Evolutionary conservation across 92 coral and sea anemone genomes (phyloP), one percentile per base, ranked within the genome.

Genomic region (Actinostola sp.): DNA sequence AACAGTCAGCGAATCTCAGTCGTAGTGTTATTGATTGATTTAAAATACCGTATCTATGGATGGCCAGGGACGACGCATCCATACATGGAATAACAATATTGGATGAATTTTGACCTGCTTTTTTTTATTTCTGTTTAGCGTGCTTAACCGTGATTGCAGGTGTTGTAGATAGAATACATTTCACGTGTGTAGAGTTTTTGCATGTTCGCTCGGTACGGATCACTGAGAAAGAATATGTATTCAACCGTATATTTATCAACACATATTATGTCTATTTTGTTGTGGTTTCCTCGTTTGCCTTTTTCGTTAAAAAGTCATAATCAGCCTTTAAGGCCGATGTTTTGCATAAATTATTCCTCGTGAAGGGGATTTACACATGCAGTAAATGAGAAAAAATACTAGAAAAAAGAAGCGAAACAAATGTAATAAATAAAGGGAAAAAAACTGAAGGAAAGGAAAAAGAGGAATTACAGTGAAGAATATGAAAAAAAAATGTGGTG

Each of bases 231-330:
- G n/a, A n/a, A n/a, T n/a, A 67, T 23, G 42, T 48, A 65, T 45
- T 12, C 11, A 24, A 30, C 8, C 23, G 29, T 62, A 7, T 35
- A 34, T 62, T 35, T 62, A 36, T 36, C 33, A 62, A 62, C 31
- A 62, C 31, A 36, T 7, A 62, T 38, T 62, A 24, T 16, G 2
- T 48, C 46, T 17, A 9, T 62, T 20, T 35, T 35, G 16, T 30
- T 57, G 36, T 30, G 63, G 63, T 57, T 53, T 57, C 63, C 63
- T 57, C 38, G 63, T 57, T 57, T 57, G 50, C 28, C 38, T 62
- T 62, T 17, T 17, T 8, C 20, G 50, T 62, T 68, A 24, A 50
- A 68, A 55, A 68, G 42, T 46, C 56, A 67, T 28, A 67, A 51
- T 45, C 44, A 15, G 8, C 23, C 27, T 57, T 28, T 21, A 16